These are phyloP conservation scores for Pycnonotus jocosus DNA, from an alignment of 2,113 vertebrate genomes.

Conservation along the genomic window DNA sequence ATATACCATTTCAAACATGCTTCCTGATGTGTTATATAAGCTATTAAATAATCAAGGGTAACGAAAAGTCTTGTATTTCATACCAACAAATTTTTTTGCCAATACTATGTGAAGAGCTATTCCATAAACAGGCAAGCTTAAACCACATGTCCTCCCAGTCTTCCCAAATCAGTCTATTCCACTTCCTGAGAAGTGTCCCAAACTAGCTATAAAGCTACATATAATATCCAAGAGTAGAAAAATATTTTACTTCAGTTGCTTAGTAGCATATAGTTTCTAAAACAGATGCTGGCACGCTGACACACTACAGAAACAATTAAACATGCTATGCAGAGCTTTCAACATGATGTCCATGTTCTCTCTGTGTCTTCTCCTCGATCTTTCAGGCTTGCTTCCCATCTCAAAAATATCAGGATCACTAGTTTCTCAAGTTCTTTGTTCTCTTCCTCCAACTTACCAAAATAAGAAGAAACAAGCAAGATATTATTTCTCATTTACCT, in stretches of 20 bases:
- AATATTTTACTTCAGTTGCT: constrained; percentile 23
- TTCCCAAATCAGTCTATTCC: neutral
- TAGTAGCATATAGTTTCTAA: constrained; percentile 40
- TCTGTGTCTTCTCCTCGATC: neutral
- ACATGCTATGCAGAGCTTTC: neutral
- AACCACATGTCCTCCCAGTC: neutral
- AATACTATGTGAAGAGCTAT: neutral
- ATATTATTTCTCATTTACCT: neutral
- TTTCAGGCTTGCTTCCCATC: neutral
- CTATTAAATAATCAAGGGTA: neutral
- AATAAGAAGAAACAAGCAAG: neutral
- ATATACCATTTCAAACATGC: neutral
- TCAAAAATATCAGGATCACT: neutral
- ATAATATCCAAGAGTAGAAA: neutral
- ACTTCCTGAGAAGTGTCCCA: neutral
- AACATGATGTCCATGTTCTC: neutral
- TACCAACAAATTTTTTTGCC: neutral
- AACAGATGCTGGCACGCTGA: constrained; percentile 6
- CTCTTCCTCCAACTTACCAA: neutral
- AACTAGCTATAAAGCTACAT: neutral
- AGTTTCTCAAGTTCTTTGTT: neutral
- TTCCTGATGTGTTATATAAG: neutral
- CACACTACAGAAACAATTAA: neutral
- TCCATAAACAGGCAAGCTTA: neutral
- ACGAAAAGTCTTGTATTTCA: neutral